Evolutionary conservation across 2,888 invertebrate genomes (phyloP).

Genomic region (Hydropsyche betteni): DNA sequence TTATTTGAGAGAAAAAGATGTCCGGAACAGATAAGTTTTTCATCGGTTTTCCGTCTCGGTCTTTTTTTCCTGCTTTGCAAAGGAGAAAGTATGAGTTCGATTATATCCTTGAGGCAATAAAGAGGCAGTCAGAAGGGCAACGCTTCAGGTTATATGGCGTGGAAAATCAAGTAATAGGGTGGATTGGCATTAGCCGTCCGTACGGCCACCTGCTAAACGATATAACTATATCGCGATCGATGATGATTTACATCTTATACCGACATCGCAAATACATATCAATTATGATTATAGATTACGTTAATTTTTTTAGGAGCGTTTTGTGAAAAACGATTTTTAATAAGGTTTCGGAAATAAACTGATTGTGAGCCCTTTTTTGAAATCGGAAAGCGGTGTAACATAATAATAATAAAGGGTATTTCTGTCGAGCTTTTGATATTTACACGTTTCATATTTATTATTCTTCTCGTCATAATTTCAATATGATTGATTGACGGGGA

Average conservation of each 20-base stretch:
- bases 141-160: constrained; percentile 47
- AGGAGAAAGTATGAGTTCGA: constrained; percentile 46
- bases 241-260: constrained; percentile 43
- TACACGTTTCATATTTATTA: neutral
- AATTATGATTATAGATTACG: constrained; percentile 13
- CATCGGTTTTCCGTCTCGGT: constrained; percentile 33
- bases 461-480: neutral
- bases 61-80: constrained; percentile 36
- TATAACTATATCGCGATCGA: constrained; percentile 39
- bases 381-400: neutral
- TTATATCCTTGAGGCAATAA: constrained; percentile 49
- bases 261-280: constrained; percentile 10
- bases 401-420: no score
- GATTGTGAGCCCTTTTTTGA: neutral
- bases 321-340: neutral
- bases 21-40: constrained; percentile 37
- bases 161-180: constrained; percentile 50
- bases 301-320: constrained; percentile 15
- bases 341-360: neutral
- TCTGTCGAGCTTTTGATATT: neutral
- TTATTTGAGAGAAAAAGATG: constrained; percentile 30
- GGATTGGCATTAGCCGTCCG: constrained; percentile 38
- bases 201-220: constrained; percentile 48
- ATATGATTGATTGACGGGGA: constrained; percentile 29
- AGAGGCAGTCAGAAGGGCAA: constrained; percentile 43